Conservation (phyloP, 2,113 vertebrate genomes). For the Protobothrops mucrosquamatus region DNA sequence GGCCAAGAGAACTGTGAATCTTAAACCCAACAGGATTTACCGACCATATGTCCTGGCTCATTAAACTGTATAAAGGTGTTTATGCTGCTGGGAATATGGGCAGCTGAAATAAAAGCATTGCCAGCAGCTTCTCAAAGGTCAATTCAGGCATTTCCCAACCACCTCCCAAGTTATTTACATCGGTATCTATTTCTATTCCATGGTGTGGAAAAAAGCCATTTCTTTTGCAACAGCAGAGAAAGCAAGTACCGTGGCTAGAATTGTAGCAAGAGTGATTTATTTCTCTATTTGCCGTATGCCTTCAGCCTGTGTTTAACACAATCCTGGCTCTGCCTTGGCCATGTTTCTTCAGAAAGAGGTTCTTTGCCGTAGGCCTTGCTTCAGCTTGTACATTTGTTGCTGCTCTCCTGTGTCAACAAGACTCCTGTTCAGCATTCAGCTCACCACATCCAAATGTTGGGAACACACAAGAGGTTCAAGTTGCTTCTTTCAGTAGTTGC, state of each 20-base stretch:
- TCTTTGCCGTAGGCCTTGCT: not conserved
- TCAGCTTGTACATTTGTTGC: conserved; percentile 19
- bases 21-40: not conserved
- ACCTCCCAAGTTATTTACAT: conserved; percentile 19
- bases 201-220: not conserved
- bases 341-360: conserved; percentile 9
- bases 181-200: conserved; percentile 6
- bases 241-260: conserved; percentile 10
- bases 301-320: not conserved
- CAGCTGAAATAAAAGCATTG: not conserved
- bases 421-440: conserved; percentile 19
- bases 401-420: not conserved
- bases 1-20: not conserved
- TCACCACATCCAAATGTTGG: not conserved
- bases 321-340: not conserved
- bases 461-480: not conserved
- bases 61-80: not conserved
- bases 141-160: not conserved
- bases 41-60: not conserved
- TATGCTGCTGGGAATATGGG: not conserved
- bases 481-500: conserved; percentile 32
- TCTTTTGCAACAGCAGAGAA: not conserved
- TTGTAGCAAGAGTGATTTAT: not conserved
- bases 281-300: not conserved
- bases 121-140: not conserved